Conservation (phyloP, 2,888 invertebrate species). For the Patella caerulea region DNA sequence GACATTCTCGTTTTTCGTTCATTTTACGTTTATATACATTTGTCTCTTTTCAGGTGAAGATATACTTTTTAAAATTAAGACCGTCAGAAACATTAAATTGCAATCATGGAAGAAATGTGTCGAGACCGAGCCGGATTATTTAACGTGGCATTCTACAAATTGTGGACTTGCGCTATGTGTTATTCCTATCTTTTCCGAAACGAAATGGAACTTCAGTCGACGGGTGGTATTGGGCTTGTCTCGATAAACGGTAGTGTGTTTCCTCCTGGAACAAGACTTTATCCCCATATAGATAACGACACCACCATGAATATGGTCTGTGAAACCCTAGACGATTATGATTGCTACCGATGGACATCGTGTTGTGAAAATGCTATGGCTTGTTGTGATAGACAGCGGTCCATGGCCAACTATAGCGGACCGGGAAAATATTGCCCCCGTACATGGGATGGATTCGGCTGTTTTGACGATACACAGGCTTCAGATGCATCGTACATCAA, state of each 20-base stretch:
- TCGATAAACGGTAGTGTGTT: conserved; percentile 18
- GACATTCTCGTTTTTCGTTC: too few species aligned
- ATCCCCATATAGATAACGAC: conserved; percentile 42
- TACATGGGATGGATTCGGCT: conserved; percentile 61
- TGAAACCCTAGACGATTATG: conserved; percentile 31
- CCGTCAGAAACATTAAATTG: too few species aligned
- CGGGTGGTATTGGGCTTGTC: conserved; percentile 13
- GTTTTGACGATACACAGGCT: conserved; percentile 48
- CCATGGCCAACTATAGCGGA: background rate
- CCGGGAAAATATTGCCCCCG: conserved; percentile 41
- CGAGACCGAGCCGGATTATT: conserved; percentile 33
- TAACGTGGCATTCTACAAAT: conserved; percentile 36
- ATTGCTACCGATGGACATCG: conserved; percentile 47
- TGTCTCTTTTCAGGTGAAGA: too few species aligned
- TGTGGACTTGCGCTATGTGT: conserved; percentile 49
- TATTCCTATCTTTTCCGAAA: conserved; percentile 49
- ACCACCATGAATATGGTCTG: conserved; percentile 39
- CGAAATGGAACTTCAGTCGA: conserved; percentile 8
- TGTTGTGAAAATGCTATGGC: conserved; percentile 46
- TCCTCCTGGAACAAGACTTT: conserved; percentile 5
- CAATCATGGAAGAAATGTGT: conserved; percentile 19
- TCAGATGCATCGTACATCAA: conserved; percentile 54
- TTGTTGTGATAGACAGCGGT: conserved; percentile 49
- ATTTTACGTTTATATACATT: too few species aligned
- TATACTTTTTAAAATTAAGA: too few species aligned